phyloP scores from a whole-genome alignment of 2,113 vertebrate species.

The Gobiocypris rarus region DNA sequence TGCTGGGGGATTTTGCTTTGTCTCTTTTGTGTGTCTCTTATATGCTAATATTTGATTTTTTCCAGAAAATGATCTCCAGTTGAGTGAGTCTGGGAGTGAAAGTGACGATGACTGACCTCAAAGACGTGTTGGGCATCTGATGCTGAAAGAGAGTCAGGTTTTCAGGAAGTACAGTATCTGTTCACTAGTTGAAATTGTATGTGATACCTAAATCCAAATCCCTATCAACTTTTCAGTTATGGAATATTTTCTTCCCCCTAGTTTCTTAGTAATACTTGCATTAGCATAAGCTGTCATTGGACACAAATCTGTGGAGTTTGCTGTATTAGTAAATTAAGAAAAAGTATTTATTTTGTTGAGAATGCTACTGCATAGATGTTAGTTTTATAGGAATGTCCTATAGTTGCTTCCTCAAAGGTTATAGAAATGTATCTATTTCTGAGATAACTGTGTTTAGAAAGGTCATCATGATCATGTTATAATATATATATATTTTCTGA shows the following conservation, averaged over 20 bases:
- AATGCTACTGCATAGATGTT: conserved; percentile 34
- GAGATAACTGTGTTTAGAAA: conserved; percentile 18
- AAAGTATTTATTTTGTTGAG: conserved; percentile 52
- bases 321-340: conserved; percentile 33
- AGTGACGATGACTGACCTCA: conserved; percentile 86
- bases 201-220: conserved; percentile 21
- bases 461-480: neutral
- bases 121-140: neutral
- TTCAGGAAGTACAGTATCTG: conserved; percentile 11
- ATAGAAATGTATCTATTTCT: neutral
- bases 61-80: conserved; percentile 94
- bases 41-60: conserved; percentile 35
- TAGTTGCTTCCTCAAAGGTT: conserved; percentile 16
- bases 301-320: conserved; percentile 24
- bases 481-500: conserved; percentile 6
- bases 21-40: neutral
- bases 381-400: conserved; percentile 22
- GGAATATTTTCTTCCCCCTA: conserved; percentile 33
- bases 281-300: conserved; percentile 12
- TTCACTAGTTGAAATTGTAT: neutral
- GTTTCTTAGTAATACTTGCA: conserved; percentile 19
- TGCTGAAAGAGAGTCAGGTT: conserved; percentile 20
- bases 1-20: neutral
- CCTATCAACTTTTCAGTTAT: conserved; percentile 40
- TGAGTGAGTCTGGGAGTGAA: conserved; percentile 97